These are phyloP conservation scores for Turritopsis rubra DNA, from an alignment of 30 jellyfish, hydroid and myxozoan genomes.

Conservation along the genomic window DNA sequence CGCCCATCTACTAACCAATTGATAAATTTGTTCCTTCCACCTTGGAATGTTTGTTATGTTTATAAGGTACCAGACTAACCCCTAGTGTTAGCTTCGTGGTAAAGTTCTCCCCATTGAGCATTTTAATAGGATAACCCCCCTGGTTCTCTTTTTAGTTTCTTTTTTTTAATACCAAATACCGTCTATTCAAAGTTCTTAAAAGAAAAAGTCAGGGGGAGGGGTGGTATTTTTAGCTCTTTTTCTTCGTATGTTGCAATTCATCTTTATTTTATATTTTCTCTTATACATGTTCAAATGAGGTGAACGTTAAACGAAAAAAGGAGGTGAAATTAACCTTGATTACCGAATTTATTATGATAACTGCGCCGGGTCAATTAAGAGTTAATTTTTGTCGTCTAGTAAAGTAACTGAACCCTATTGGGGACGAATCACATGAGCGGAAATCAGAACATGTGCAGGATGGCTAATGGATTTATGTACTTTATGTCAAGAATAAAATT, in stretches of 20 bases:
- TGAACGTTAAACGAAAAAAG: not conserved
- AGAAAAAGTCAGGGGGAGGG: not conserved
- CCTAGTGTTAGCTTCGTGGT: not conserved
- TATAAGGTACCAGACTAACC: not conserved
- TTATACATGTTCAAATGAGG: not conserved
- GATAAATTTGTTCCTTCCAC: not conserved
- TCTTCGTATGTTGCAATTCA: not conserved
- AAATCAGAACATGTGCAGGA: not conserved
- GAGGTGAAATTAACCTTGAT: not conserved
- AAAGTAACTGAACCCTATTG: not conserved
- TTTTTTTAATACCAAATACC: not conserved
- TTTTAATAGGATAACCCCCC: not conserved
- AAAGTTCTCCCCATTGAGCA: not conserved
- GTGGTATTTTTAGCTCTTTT: not conserved
- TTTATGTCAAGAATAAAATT: not conserved
- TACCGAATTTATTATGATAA: not conserved
- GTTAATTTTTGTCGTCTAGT: not conserved
- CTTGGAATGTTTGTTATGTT: not conserved
- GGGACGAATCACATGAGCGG: not conserved
- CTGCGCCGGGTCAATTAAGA: not conserved
- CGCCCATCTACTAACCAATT: not conserved
- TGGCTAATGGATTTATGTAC: not conserved
- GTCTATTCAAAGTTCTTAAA: not conserved
- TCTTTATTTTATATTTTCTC: not conserved
- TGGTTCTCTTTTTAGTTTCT: not conserved